Evolutionary conservation across 2,113 vertebrate species (phyloP).

Genomic region (Baryphthengus martii): DNA sequence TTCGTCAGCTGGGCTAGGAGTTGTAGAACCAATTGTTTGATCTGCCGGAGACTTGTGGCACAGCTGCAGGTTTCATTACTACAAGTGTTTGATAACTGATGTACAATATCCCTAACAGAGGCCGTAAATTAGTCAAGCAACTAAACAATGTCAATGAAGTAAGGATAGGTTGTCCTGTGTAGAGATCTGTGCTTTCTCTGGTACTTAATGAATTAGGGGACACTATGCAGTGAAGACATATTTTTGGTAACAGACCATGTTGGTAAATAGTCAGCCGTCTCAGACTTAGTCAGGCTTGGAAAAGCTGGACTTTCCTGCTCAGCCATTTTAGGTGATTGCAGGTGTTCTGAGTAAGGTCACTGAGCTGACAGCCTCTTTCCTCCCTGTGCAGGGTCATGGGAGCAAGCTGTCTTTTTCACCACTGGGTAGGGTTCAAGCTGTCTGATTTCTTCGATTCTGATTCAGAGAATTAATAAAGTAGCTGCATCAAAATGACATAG

Average conservation of each 20-base stretch:
- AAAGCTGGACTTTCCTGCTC: rapidly evolving
- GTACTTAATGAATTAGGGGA: background rate
- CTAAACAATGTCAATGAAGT: background rate
- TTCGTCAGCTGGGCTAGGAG: background rate
- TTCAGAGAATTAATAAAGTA: background rate
- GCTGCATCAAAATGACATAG: background rate
- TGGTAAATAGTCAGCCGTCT: background rate
- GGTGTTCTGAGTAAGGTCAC: background rate
- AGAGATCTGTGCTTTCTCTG: background rate
- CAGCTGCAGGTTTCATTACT: background rate
- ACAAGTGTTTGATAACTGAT: background rate
- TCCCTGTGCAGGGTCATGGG: rapidly evolving
- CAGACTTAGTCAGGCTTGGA: background rate
- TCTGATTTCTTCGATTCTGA: background rate
- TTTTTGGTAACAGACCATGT: background rate
- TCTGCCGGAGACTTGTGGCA: background rate
- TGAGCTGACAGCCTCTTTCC: background rate
- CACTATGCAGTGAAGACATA: background rate
- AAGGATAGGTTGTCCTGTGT: background rate
- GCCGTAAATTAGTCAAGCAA: background rate
- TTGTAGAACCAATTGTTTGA: background rate
- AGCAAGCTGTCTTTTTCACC: background rate
- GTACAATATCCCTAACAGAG: background rate
- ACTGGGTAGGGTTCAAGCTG: background rate
- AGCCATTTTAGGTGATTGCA: background rate